These are phyloP conservation scores for Coelinius sp. DNA, from an alignment of 2,888 invertebrate genomes.

Conservation along the genomic window DNA sequence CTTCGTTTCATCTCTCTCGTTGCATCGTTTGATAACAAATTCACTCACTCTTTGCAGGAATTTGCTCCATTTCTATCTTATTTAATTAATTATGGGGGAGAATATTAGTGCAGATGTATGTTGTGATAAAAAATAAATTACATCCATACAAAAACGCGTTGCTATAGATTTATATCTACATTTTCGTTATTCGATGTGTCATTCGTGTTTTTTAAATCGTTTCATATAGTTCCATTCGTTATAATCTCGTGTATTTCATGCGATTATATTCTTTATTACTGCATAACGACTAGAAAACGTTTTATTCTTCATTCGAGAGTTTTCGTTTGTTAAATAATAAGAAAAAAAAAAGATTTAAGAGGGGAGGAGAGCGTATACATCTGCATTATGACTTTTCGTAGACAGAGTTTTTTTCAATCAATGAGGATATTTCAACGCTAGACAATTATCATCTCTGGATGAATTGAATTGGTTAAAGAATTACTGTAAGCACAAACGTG, in stretches of 20 bases:
- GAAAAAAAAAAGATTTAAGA: too few species aligned
- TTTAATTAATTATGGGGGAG: slow-evolving; percentile 55
- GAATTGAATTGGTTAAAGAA: neutral
- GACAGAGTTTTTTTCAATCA: neutral
- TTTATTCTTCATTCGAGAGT: neutral
- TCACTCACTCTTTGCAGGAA: slow-evolving; percentile 9
- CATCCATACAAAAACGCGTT: slow-evolving; percentile 48
- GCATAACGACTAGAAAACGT: slow-evolving; percentile 10
- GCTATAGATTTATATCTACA: slow-evolving; percentile 54
- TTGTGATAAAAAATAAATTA: slow-evolving; percentile 65
- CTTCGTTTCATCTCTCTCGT: slow-evolving; percentile 22
- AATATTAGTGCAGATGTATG: slow-evolving; percentile 56
- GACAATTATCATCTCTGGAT: neutral
- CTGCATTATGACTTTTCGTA: neutral
- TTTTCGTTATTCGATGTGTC: slow-evolving; percentile 49
- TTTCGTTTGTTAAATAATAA: too few species aligned
- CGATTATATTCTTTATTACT: slow-evolving; percentile 30
- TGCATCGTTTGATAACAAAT: slow-evolving; percentile 26
- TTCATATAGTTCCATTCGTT: slow-evolving; percentile 31
- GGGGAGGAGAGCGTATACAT: neutral
- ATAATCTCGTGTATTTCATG: slow-evolving; percentile 40
- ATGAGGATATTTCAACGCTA: neutral
- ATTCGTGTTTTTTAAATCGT: slow-evolving; percentile 41
- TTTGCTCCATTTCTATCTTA: neutral
- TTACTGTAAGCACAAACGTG: slow-evolving; percentile 1